These are phyloP conservation scores for Coenobita brevimanus DNA, from an alignment of 1,140 invertebrate species.

Conservation along the genomic window DNA sequence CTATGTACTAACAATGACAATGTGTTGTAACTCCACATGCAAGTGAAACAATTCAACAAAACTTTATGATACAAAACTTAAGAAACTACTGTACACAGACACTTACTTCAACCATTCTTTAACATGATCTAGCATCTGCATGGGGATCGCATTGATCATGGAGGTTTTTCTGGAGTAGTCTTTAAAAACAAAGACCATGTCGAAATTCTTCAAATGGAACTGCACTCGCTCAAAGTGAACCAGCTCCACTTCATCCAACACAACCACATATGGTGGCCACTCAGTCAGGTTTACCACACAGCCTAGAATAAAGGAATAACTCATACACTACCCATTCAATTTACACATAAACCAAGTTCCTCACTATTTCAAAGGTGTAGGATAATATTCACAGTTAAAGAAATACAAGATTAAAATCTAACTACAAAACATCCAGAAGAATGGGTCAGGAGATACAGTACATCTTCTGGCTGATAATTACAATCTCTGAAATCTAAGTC, in stretches of 20 bases:
- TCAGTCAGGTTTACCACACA: constrained; percentile 95
- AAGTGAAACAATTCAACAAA: no score
- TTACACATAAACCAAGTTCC: background rate
- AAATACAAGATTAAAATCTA: no score
- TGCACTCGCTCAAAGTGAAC: constrained; percentile 99
- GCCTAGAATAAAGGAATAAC: constrained; percentile 12
- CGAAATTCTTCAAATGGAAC: constrained; percentile 99
- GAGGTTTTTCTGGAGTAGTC: constrained; percentile 95
- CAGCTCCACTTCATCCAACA: constrained; percentile 96
- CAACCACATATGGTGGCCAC: constrained; percentile 99
- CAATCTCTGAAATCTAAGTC: no score
- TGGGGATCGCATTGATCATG: constrained; percentile 98
- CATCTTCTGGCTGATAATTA: no score
- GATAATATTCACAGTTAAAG: no score
- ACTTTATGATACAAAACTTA: no score
- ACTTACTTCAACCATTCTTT: constrained; percentile 98
- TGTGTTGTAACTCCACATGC: no score
- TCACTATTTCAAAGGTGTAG: no score
- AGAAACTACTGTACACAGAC: no score
- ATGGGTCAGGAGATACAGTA: no score
- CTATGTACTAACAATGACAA: no score
- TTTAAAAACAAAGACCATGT: constrained; percentile 99
- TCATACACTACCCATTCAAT: background rate
- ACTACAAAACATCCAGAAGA: no score
- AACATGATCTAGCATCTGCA: constrained; percentile 98